Percentiles rank a stretch among this genome's conserved stretches.
Evolutionary conservation across 2,113 vertebrate species (phyloP).

Genomic region (Serilophus lunatus): DNA sequence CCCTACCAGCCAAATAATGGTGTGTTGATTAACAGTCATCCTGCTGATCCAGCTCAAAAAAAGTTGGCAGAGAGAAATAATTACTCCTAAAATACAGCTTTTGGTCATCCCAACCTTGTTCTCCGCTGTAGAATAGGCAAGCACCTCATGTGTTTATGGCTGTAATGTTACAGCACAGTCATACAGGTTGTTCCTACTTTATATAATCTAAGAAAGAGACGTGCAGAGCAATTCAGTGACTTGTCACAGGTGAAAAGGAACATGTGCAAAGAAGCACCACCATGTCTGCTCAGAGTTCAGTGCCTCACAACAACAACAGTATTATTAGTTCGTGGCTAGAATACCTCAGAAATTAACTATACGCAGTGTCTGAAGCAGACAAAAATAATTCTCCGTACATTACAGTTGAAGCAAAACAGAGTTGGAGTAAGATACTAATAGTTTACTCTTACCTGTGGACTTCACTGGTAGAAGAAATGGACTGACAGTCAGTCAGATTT

Average conservation of each 20-base stretch:
- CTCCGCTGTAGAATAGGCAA: background rate
- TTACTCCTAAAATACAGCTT: background rate
- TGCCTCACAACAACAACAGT: background rate
- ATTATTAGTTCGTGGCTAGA: background rate
- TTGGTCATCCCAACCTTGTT: background rate
- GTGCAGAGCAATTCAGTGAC: too few relatives aligned
- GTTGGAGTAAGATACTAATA: background rate
- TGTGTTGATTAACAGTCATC: background rate
- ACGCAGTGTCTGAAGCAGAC: background rate
- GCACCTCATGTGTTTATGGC: background rate
- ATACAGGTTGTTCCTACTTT: background rate
- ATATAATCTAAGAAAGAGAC: background rate
- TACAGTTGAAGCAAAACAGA: background rate
- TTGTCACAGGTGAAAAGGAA: background rate
- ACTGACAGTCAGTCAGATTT: background rate
- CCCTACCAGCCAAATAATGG: background rate
- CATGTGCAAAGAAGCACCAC: background rate
- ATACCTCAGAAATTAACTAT: background rate
- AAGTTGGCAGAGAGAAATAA: background rate
- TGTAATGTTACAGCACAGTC: background rate
- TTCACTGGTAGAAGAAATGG: background rate
- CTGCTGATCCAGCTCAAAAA: background rate
- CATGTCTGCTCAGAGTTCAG: background rate
- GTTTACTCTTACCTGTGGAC: slow-evolving; percentile 18
- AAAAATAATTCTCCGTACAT: background rate